Evolutionary conservation across 2,113 vertebrate species (phyloP).

Genomic region (Danionella cerebrum): DNA sequence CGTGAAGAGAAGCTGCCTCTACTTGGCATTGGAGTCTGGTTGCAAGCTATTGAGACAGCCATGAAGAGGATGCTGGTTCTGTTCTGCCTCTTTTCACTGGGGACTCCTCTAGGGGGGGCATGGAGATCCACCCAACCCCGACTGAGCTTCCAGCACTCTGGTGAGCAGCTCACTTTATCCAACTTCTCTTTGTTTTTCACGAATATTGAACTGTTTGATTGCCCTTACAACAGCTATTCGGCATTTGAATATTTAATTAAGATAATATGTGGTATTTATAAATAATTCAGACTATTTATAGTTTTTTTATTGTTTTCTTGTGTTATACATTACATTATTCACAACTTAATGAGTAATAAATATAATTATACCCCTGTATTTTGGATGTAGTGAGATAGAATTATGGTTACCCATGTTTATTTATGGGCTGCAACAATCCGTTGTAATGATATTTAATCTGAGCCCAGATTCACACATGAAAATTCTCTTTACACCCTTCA

Average conservation of each 20-base stretch:
- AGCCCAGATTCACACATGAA: constrained; percentile 35
- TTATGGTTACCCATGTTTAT: too few relatives aligned
- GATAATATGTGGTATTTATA: neutral
- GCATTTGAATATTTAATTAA: neutral
- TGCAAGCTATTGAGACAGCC: constrained; percentile 12
- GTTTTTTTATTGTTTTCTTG: too few relatives aligned
- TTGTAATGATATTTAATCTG: too few relatives aligned
- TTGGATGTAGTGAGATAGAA: too few relatives aligned
- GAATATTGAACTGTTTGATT: neutral
- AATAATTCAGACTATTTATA: too few relatives aligned
- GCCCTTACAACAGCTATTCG: neutral
- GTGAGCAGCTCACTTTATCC: constrained; percentile 35
- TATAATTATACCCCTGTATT: too few relatives aligned
- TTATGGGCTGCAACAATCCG: too few relatives aligned
- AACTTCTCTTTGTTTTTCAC: neutral
- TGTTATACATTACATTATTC: too few relatives aligned
- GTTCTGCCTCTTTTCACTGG: constrained; percentile 47
- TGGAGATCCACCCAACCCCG: constrained; percentile 38
- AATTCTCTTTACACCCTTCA: constrained; percentile 31
- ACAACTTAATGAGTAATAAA: too few relatives aligned
- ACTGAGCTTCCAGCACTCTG: constrained; percentile 33
- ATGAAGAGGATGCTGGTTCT: constrained; percentile 49
- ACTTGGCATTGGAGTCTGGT: neutral
- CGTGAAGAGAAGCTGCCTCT: neutral
- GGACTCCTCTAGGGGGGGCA: constrained; percentile 43